These are phyloP conservation scores for Typhlomys cinereus DNA, from an alignment of 2,113 vertebrate species.

Conservation along the genomic window DNA sequence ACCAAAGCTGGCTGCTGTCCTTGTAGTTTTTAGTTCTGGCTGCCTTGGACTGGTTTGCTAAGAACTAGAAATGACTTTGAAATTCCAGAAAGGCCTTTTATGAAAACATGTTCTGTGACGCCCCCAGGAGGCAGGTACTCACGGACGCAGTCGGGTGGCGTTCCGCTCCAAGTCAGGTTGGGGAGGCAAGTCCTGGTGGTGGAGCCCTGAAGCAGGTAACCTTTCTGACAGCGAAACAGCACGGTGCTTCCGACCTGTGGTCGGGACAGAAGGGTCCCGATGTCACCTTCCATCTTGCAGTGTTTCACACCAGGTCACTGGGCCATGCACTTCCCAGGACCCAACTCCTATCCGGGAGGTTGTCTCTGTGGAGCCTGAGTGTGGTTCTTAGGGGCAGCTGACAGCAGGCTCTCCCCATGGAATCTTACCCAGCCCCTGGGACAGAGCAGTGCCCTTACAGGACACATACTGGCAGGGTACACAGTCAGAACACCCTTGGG, in stretches of 20 bases:
- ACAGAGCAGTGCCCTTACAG: background rate
- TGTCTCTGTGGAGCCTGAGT: background rate
- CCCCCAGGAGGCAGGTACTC: conserved; percentile 61
- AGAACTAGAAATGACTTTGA: background rate
- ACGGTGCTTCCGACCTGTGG: conserved; percentile 91
- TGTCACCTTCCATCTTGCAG: background rate
- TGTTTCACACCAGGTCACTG: background rate
- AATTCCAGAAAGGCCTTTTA: background rate
- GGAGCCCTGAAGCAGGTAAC: conserved; percentile 97
- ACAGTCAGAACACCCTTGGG: background rate
- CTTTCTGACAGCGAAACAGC: conserved; percentile 96
- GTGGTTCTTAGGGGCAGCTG: background rate
- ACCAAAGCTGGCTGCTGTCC: background rate
- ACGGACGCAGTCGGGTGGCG: conserved; percentile 96
- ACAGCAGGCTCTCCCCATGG: background rate
- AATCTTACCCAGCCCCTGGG: background rate
- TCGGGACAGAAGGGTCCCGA: background rate
- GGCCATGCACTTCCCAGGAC: background rate
- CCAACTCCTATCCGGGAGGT: fast-evolving
- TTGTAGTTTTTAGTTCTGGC: background rate
- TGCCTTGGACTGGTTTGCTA: background rate
- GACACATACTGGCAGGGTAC: background rate
- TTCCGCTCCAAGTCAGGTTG: conserved; percentile 98
- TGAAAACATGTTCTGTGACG: background rate
- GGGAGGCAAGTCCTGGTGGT: conserved; percentile 96